Evolutionary conservation across 2,797 vertebrate genomes (phyloP).

Genomic region (Novumbra hubbsi): DNA sequence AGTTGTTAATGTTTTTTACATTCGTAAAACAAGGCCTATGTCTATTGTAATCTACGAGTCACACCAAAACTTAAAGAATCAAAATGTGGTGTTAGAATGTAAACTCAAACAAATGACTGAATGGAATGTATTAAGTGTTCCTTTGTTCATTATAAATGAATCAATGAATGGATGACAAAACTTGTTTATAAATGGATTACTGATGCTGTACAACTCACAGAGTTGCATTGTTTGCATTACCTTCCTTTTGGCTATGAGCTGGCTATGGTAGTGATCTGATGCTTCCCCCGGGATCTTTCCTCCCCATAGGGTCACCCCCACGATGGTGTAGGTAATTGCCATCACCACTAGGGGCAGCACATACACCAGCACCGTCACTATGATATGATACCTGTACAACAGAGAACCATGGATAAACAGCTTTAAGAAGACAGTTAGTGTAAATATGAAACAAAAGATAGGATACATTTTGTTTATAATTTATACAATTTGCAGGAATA

Average conservation of each 20-base stretch:
- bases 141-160: too few relatives aligned
- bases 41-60: neutral
- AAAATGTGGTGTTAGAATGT: neutral
- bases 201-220: neutral
- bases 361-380: slow-evolving; percentile 89
- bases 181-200: neutral
- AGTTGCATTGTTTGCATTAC: slow-evolving; percentile 60
- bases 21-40: neutral
- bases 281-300: slow-evolving; percentile 94
- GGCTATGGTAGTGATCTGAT: slow-evolving; percentile 91
- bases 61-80: neutral
- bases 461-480: neutral
- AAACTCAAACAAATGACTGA: neutral
- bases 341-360: slow-evolving; percentile 90
- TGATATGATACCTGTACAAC: slow-evolving; percentile 87
- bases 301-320: slow-evolving; percentile 94
- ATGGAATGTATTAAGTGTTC: neutral
- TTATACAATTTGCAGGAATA: neutral
- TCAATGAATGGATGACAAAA: neutral
- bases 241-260: slow-evolving; percentile 95
- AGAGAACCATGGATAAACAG: neutral
- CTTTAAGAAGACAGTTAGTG: neutral
- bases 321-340: slow-evolving; percentile 93
- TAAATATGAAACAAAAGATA: neutral
- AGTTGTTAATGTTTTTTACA: neutral